These are phyloP conservation scores for Periophthalmodon schlosseri DNA, from an alignment of 2,113 vertebrate species.

Conservation along the genomic window DNA sequence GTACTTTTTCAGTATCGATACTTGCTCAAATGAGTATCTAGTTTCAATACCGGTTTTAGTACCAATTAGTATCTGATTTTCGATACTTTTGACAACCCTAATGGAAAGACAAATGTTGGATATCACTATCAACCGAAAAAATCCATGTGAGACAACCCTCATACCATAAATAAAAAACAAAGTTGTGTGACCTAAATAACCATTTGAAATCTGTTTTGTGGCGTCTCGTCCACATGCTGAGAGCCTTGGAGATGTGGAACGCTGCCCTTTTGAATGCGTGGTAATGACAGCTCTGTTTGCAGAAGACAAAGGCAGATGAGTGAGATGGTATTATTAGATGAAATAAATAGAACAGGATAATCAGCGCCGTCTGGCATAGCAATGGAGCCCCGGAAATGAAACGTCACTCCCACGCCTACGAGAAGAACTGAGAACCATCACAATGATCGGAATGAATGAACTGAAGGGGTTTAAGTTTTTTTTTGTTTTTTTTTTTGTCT, in stretches of 20 bases:
- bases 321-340: constrained; percentile 3
- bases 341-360: constrained; percentile 2
- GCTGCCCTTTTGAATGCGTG: constrained; percentile 1
- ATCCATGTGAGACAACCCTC: too few relatives aligned
- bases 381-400: background rate
- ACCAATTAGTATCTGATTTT: too few relatives aligned
- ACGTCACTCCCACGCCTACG: background rate
- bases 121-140: too few relatives aligned
- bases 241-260: background rate
- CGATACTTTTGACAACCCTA: too few relatives aligned
- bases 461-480: background rate
- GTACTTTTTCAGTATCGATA: too few relatives aligned
- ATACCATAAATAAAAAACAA: too few relatives aligned
- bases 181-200: too few relatives aligned
- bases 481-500: too few relatives aligned
- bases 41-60: too few relatives aligned
- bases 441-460: background rate
- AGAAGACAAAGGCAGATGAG: constrained; percentile 10
- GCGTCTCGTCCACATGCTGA: background rate
- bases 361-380: background rate
- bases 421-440: background rate
- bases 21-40: too few relatives aligned
- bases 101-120: too few relatives aligned
- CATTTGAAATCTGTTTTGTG: background rate
- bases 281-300: constrained; percentile 18